Evolutionary conservation across 2,888 invertebrate genomes (phyloP), one percentile per base, ranked within the genome.

Genomic region (Neuroscelio doddi): DNA sequence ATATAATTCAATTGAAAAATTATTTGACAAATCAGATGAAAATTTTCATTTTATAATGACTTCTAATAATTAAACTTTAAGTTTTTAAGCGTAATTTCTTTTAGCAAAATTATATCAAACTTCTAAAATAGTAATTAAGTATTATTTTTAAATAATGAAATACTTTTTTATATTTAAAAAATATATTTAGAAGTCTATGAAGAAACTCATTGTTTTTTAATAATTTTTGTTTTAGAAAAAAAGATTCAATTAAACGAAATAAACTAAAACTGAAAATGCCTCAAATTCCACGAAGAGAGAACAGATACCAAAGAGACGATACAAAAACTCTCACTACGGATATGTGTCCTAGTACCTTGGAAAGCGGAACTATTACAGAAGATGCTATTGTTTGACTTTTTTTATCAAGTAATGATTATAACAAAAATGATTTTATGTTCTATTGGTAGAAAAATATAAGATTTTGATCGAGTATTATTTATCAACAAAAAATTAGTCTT

Each of bases 261-360:
- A 73, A 64, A 44, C 52, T 78, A 14, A 71, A 71, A 44, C 53
- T 78, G 50, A 78, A 77, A 57, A 76, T 77, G 73, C 77, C 79
- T 1, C 74, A 73, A 7, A 64, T 72, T 0, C 24, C 63, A 5
- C 70, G 61, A 12, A 61, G 59, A 16, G 68, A 59, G 38, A 16
- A 9, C 0, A 15, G 34, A 17, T 38, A 55, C 39, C 50, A 50
- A 3, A 62, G 49, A 24, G 79, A 80, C 0, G 81, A 81, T 50
- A 63, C 55, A 17, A 78, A 74, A 50, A 71, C 75, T 1, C 62
- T 81, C 9, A 77, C 79, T 0, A 53, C 76, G 9, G 76, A 79
- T 14, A 81, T 81, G 80, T 79, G 76, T 46, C 78, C 78, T 1
- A 81, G 64, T 8, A 38, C 71, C 1, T 76, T 62, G 29, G 74